These are phyloP conservation scores for Bemisia tabaci DNA, from an alignment of 1,140 invertebrate genomes.

Conservation along the genomic window DNA sequence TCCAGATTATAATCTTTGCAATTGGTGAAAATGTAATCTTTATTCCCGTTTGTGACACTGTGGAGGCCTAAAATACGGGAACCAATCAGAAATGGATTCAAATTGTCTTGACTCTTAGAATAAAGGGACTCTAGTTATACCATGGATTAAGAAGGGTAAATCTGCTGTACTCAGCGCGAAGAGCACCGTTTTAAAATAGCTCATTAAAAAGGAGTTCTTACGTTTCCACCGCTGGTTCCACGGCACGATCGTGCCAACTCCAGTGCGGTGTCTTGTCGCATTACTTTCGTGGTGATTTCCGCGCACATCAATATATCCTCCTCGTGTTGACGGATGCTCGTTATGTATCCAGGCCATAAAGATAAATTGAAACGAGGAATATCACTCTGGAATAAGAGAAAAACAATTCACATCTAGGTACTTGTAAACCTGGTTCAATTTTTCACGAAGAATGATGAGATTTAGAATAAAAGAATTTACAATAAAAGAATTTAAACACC, in stretches of 20 bases:
- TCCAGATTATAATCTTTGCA: neutral
- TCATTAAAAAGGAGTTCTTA: slow-evolving; percentile 8
- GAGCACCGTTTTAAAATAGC: neutral
- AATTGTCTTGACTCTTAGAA: no score
- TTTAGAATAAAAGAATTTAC: neutral
- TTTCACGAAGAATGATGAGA: neutral
- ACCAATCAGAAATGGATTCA: no score
- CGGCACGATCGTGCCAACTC: slow-evolving; percentile 31
- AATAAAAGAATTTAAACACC: neutral
- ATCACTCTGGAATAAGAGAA: slow-evolving; percentile 23
- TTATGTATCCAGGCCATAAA: slow-evolving; percentile 62
- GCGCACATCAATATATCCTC: slow-evolving; percentile 48
- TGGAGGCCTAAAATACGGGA: no score
- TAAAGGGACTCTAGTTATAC: no score
- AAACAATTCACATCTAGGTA: neutral
- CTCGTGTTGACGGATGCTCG: slow-evolving; percentile 66
- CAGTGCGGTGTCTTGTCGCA: slow-evolving; percentile 40
- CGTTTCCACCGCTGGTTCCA: neutral
- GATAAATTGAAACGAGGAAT: slow-evolving; percentile 38
- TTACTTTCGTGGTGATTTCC: slow-evolving; percentile 62
- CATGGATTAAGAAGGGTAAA: neutral
- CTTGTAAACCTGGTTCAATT: neutral
- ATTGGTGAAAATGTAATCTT: neutral
- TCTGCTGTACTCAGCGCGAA: neutral
- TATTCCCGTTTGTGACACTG: no score